Conservation (phyloP, 2,113 vertebrate genomes). For the Syngnathus floridae region DNA sequence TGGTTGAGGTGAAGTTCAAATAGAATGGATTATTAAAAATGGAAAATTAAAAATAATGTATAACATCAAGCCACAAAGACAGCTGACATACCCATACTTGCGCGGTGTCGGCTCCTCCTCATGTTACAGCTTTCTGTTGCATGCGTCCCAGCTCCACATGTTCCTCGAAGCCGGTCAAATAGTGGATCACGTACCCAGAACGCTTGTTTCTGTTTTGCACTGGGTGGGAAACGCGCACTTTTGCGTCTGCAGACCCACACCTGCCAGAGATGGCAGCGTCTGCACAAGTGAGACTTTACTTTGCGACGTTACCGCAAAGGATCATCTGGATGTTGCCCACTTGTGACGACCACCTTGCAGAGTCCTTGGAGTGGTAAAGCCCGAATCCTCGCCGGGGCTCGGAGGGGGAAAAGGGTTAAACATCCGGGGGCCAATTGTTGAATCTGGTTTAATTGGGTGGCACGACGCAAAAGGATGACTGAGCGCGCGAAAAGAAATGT, state of each 20-base stretch:
- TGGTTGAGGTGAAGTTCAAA: conserved; percentile 27
- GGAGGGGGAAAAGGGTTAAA: conserved; percentile 16
- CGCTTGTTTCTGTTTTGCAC: conserved; percentile 14
- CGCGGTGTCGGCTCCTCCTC: conserved; percentile 53
- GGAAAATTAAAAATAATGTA: conserved; percentile 8
- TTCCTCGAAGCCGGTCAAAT: conserved; percentile 43
- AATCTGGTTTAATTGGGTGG: conserved; percentile 39
- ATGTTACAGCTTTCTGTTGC: conserved; percentile 53
- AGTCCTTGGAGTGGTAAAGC: conserved; percentile 17
- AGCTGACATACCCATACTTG: conserved; percentile 69
- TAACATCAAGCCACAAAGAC: conserved; percentile 11
- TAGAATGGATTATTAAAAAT: conserved; percentile 13
- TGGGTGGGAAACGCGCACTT: conserved; percentile 18
- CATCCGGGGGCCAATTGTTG: conserved; percentile 42
- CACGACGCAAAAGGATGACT: conserved; percentile 17
- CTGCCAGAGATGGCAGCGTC: conserved; percentile 51
- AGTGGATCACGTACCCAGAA: conserved; percentile 37
- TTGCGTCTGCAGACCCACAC: conserved; percentile 42
- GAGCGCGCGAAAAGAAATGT: conserved; percentile 17
- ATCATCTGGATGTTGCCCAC: conserved; percentile 26
- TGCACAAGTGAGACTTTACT: conserved; percentile 40
- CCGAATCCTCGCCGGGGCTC: conserved; percentile 3
- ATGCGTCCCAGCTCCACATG: conserved; percentile 61
- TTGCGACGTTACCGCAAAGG: conserved; percentile 34
- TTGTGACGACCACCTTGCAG: conserved; percentile 6